Evolutionary conservation across 2,113 vertebrate species (phyloP).

Genomic region (Perca schrenkii): DNA sequence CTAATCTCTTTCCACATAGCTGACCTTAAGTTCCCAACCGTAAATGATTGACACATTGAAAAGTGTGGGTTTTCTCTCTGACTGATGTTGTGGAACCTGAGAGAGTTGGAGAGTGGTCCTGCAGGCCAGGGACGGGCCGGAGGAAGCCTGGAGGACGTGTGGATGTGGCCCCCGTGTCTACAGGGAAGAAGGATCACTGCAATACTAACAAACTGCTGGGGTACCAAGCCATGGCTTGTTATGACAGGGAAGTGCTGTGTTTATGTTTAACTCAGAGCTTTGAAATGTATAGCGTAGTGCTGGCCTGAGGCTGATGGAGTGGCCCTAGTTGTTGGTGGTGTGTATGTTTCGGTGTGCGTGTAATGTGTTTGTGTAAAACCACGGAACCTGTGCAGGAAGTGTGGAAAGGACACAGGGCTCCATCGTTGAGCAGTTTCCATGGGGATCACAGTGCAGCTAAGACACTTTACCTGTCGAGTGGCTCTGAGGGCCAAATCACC

Average conservation of each 20-base stretch:
- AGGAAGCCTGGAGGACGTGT: constrained; percentile 73
- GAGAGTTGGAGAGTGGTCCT: constrained; percentile 26
- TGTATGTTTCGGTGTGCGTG: constrained; percentile 34
- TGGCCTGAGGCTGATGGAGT: constrained; percentile 70
- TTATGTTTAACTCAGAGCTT: constrained; percentile 77
- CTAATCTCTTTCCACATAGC: constrained; percentile 60
- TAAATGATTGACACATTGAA: constrained; percentile 46
- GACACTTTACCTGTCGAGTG: constrained; percentile 1
- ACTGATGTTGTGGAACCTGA: constrained; percentile 67
- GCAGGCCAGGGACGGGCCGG: constrained; percentile 34
- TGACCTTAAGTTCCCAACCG: constrained; percentile 32
- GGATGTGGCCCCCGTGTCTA: constrained; percentile 61
- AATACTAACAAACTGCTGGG: constrained; percentile 76
- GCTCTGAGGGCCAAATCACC: constrained; percentile 1
- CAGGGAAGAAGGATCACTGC: constrained; percentile 73
- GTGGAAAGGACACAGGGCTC: constrained; percentile 13
- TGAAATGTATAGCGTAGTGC: constrained; percentile 78
- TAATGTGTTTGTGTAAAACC: constrained; percentile 29
- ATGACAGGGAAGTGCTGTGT: constrained; percentile 82
- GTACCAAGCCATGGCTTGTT: constrained; percentile 72
- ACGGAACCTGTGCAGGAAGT: constrained; percentile 18
- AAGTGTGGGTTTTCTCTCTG: constrained; percentile 42
- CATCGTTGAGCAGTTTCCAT: constrained; percentile 25
- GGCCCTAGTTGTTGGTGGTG: constrained; percentile 43
- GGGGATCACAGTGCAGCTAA: background rate